phyloP scores from a whole-genome alignment of 2,888 invertebrate genomes.

The Cataglyphis livida region DNA sequence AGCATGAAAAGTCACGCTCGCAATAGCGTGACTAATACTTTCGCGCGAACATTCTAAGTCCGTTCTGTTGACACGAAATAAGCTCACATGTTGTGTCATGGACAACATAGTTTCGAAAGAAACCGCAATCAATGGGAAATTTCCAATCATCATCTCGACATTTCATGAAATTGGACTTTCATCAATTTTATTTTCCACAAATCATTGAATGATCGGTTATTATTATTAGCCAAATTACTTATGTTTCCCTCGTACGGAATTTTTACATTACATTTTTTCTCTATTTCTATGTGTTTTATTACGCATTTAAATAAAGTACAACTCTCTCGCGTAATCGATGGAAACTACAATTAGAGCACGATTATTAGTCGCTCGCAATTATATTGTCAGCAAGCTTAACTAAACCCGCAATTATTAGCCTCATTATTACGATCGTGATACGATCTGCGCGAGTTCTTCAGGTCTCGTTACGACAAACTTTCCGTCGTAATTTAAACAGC shows the following conservation, averaged over 20 bases:
- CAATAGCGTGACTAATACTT: constrained; percentile 41
- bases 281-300: not conserved
- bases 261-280: not conserved
- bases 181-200: not conserved
- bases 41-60: constrained; percentile 6
- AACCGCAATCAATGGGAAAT: not conserved
- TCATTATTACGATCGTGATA: not conserved
- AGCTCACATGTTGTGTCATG: not conserved
- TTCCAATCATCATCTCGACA: not conserved
- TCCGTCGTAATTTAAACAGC: constrained; percentile 26
- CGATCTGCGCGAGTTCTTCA: not conserved
- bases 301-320: not conserved
- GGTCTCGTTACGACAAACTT: constrained; percentile 14
- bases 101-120: not conserved
- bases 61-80: constrained; percentile 3
- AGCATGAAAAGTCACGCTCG: constrained; percentile 33
- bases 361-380: not conserved
- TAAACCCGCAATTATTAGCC: not conserved
- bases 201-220: not conserved
- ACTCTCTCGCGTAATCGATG: not conserved
- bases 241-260: not conserved
- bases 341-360: constrained; percentile 4
- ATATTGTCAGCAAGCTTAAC: constrained; percentile 11
- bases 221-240: not conserved
- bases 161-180: not conserved